A percentile compares a stretch with the other conserved stretches of the same genome.
phyloP scores from a whole-genome alignment of 2,888 invertebrate genomes.

The Aleiodes leptofemur region DNA sequence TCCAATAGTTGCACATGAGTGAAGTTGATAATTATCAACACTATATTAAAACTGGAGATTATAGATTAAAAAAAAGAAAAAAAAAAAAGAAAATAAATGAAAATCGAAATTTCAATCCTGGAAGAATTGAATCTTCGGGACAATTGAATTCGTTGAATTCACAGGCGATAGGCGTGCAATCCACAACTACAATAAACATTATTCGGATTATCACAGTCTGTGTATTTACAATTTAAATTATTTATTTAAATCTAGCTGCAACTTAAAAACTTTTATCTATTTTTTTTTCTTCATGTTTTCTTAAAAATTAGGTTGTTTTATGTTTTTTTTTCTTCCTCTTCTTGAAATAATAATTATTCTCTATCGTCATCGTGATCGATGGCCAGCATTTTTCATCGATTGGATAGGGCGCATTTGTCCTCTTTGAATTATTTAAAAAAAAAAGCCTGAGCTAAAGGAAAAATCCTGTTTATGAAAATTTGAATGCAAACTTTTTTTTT shows the following conservation, averaged over 20 bases:
- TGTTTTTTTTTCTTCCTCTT: slow-evolving; percentile 11
- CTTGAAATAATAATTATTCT: background rate
- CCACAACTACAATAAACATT: slow-evolving; percentile 65
- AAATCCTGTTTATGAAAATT: too few relatives aligned
- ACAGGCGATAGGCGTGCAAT: slow-evolving; percentile 58
- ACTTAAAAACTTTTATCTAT: slow-evolving; percentile 46
- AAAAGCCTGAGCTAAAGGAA: background rate
- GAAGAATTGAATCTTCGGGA: too few relatives aligned
- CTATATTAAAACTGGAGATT: too few relatives aligned
- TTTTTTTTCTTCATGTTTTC: slow-evolving; percentile 34
- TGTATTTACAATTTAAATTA: slow-evolving; percentile 74
- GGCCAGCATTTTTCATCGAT: slow-evolving; percentile 45
- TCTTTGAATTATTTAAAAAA: slow-evolving; percentile 39
- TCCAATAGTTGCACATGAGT: background rate
- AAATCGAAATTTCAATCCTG: background rate
- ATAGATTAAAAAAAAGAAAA: slow-evolving; percentile 22
- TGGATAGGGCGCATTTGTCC: slow-evolving; percentile 35
- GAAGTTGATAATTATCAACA: too few relatives aligned
- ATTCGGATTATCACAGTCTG: slow-evolving; percentile 75
- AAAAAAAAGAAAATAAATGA: slow-evolving; percentile 11
- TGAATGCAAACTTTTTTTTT: background rate
- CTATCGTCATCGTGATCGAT: slow-evolving; percentile 44
- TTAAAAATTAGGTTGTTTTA: slow-evolving; percentile 39
- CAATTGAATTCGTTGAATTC: background rate
- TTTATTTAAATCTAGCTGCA: slow-evolving; percentile 51